Conservation (phyloP, 2,113 vertebrate genomes). For the Ophthalmolycus amberensis region DNA sequence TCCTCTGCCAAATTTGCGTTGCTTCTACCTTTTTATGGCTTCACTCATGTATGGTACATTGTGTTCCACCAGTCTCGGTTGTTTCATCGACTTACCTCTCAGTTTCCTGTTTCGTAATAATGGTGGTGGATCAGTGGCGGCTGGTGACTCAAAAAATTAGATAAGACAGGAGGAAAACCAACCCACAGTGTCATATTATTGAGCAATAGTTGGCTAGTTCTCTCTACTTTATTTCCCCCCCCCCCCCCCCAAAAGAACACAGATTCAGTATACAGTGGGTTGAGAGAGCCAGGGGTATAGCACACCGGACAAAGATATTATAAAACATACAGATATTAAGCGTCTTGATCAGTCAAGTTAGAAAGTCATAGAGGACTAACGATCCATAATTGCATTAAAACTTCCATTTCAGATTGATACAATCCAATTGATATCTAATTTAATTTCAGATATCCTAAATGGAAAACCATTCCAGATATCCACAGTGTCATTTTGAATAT, state of each 20-base stretch:
- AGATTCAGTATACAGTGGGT: not conserved
- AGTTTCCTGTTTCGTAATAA: not conserved
- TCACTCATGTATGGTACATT: not conserved
- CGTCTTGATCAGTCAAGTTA: not conserved
- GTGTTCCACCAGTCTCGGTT: not conserved
- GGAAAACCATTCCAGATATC: too few relatives aligned
- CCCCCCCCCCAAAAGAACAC: not conserved
- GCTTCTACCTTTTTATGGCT: not conserved
- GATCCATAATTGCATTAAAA: too few relatives aligned
- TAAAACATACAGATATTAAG: not conserved
- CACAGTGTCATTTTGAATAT: too few relatives aligned
- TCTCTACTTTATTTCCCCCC: not conserved
- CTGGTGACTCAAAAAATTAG: not conserved
- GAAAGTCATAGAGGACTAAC: not conserved
- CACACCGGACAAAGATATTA: not conserved
- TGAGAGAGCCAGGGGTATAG: not conserved
- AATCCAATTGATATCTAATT: too few relatives aligned
- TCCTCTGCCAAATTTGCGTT: conserved; percentile 51
- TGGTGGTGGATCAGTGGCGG: not conserved
- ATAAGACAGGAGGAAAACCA: not conserved
- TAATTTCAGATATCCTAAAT: too few relatives aligned
- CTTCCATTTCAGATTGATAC: not conserved
- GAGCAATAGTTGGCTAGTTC: not conserved
- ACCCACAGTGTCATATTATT: not conserved
- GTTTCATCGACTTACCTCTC: not conserved